Evolutionary conservation across 2,797 vertebrate genomes (phyloP).

Genomic region (Podarcis siculus): DNA sequence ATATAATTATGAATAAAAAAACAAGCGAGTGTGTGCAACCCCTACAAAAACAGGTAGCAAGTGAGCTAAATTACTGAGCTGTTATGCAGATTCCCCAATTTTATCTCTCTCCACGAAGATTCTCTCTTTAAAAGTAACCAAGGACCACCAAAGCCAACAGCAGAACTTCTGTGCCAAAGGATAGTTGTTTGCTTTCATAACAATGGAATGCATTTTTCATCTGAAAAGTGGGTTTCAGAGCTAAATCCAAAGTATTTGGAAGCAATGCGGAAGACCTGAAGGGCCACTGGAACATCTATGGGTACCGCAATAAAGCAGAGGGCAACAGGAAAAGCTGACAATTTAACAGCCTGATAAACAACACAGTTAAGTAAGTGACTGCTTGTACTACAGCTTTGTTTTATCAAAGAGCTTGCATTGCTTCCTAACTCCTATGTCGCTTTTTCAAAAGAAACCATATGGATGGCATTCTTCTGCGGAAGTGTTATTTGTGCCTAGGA

Average conservation of each 20-base stretch:
- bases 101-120: background rate
- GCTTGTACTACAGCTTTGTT: background rate
- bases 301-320: background rate
- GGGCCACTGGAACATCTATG: background rate
- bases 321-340: background rate
- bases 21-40: background rate
- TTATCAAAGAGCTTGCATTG: background rate
- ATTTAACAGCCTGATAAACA: background rate
- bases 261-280: constrained; percentile 8
- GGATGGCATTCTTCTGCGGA: background rate
- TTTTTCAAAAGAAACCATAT: background rate
- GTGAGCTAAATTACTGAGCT: background rate
- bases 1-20: background rate
- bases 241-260: background rate
- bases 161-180: background rate
- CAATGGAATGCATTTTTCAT: background rate
- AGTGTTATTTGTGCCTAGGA: background rate
- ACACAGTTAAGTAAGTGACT: background rate
- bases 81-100: background rate
- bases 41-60: constrained; percentile 8
- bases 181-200: background rate
- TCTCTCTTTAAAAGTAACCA: background rate
- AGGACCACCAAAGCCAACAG: background rate
- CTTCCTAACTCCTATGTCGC: background rate
- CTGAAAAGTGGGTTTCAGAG: background rate